phyloP scores from a whole-genome alignment of 2,888 invertebrate genomes.

The Volucella inanis region DNA sequence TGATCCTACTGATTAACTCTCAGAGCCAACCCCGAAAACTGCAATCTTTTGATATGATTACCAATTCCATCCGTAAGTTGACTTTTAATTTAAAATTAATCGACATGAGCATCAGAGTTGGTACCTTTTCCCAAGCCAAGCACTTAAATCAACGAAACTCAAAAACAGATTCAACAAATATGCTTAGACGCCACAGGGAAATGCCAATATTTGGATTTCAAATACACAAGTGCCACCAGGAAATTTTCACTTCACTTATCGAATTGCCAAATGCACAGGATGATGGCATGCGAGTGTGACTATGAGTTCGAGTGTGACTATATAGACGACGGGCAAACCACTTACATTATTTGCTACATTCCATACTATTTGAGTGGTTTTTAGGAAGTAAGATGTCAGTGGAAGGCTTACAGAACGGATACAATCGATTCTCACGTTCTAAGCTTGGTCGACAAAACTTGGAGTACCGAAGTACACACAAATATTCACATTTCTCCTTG shows the following conservation, averaged over 20 bases:
- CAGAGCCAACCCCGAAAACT: too few species aligned
- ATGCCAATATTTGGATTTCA: conserved; percentile 68
- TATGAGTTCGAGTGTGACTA: not conserved
- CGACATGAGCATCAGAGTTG: too few species aligned
- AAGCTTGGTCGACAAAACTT: conserved; percentile 7
- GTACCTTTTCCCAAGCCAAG: conserved; percentile 2
- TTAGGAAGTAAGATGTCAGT: not conserved
- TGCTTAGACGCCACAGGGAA: conserved; percentile 45
- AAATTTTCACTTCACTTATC: conserved; percentile 67
- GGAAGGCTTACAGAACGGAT: conserved; percentile 42
- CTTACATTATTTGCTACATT: conserved; percentile 67
- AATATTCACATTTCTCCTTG: not conserved
- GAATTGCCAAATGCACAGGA: conserved; percentile 65
- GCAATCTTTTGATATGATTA: too few species aligned
- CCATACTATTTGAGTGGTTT: conserved; percentile 4
- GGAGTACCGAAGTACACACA: conserved; percentile 10
- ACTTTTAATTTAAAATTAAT: too few species aligned
- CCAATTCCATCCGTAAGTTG: too few species aligned
- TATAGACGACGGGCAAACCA: conserved; percentile 40
- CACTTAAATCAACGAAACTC: conserved; percentile 20
- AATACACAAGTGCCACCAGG: conserved; percentile 63
- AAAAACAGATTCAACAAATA: conserved; percentile 58
- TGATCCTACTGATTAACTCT: too few species aligned
- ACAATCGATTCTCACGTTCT: conserved; percentile 60
- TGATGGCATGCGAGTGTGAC: not conserved